Conservation (phyloP, 2,797 vertebrate genomes). For the Rousettus madagascariensis region DNA sequence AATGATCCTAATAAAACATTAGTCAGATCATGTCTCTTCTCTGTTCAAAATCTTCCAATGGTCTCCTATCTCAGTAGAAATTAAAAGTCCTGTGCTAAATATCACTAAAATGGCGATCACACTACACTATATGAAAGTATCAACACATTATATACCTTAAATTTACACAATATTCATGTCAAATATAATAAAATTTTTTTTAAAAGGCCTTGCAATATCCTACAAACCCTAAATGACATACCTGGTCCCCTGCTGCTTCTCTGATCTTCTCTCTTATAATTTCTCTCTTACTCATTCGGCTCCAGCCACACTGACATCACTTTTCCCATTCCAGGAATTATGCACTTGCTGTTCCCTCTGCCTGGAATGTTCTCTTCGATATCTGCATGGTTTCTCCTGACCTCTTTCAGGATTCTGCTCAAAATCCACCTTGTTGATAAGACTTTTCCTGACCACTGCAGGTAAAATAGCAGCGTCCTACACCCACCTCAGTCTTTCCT, state of each 20-base stretch:
- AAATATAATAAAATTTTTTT: neutral
- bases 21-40: neutral
- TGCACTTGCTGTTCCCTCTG: neutral
- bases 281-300: neutral
- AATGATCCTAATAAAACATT: neutral
- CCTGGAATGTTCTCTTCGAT: neutral
- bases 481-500: neutral
- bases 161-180: neutral
- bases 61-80: slow-evolving; percentile 9
- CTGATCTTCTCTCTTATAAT: neutral
- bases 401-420: neutral
- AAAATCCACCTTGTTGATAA: neutral
- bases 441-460: neutral
- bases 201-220: neutral
- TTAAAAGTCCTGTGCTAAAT: neutral
- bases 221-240: neutral
- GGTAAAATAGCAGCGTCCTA: neutral
- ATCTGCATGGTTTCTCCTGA: neutral
- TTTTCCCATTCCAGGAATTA: neutral
- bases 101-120: neutral
- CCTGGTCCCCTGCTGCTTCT: neutral
- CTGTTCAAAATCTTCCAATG: neutral
- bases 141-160: neutral
- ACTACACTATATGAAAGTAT: neutral
- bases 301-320: neutral